Conservation (phyloP, 2,797 vertebrate genomes). For the Siniperca undulata region DNA sequence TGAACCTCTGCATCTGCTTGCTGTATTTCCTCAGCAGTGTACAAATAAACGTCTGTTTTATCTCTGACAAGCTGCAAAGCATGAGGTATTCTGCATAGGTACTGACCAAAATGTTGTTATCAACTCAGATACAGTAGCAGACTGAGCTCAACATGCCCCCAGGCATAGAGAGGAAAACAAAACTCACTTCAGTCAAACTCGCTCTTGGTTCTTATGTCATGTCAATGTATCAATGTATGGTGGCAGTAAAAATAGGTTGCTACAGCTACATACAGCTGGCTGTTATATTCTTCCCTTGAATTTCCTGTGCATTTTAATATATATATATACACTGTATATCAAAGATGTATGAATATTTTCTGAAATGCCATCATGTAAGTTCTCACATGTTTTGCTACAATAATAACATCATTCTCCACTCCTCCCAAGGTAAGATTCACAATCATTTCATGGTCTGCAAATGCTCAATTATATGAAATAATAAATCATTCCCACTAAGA, state of each 20-base stretch:
- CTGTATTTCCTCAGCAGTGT: conserved; percentile 13
- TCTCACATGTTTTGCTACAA: conserved; percentile 18
- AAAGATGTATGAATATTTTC: conserved; percentile 9
- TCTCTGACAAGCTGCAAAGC: conserved; percentile 13
- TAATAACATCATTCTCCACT: conserved; percentile 4
- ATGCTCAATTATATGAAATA: conserved; percentile 39
- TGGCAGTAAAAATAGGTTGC: conserved; percentile 2
- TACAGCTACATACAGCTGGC: background rate
- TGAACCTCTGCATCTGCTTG: conserved; percentile 5
- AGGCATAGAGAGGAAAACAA: conserved; percentile 26
- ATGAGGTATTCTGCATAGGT: conserved; percentile 7
- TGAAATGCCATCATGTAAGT: conserved; percentile 16
- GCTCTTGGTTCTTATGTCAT: background rate
- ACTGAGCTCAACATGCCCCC: conserved; percentile 4
- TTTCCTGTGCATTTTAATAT: background rate
- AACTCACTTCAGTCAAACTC: conserved; percentile 26
- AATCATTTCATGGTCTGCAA: conserved; percentile 39
- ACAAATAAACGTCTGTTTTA: conserved; percentile 15
- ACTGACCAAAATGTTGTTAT: conserved; percentile 27
- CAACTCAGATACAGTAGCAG: conserved; percentile 3
- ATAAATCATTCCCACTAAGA: conserved; percentile 31
- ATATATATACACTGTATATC: background rate
- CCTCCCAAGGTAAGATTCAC: background rate
- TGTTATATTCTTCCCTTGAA: background rate
- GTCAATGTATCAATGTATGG: conserved; percentile 1